Percentiles rank a stretch among this genome's conserved stretches.
Conservation (phyloP, 1,140 invertebrate genomes). For the Aleiodes sp. region DNA sequence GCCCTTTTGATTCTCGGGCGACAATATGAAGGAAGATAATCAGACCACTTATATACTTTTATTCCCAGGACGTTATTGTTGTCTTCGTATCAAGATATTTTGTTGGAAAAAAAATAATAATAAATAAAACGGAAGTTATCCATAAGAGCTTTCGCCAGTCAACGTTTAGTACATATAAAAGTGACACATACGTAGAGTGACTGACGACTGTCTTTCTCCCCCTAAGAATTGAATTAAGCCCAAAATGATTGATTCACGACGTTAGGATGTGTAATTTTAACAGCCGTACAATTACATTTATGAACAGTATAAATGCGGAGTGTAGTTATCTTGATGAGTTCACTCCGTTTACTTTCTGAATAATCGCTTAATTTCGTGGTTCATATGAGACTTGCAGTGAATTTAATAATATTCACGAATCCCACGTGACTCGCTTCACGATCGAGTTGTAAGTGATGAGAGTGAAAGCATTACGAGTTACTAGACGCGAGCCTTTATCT, state of each 20-base stretch:
- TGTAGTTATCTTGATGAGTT: neutral
- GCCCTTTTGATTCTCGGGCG: too few species aligned
- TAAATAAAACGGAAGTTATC: neutral
- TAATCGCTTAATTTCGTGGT: constrained; percentile 1
- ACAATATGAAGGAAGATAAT: too few species aligned
- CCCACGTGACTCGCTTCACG: neutral
- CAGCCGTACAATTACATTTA: neutral
- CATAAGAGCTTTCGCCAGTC: neutral
- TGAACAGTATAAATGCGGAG: neutral
- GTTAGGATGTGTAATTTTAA: neutral
- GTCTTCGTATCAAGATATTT: too few species aligned
- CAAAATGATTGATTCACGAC: constrained; percentile 6
- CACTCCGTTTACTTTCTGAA: neutral
- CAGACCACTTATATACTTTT: too few species aligned
- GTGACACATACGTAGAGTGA: neutral
- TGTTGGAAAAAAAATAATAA: too few species aligned
- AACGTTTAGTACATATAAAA: neutral
- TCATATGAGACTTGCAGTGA: neutral
- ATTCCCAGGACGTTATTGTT: too few species aligned
- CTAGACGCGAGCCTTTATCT: too few species aligned
- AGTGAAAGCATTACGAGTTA: too few species aligned
- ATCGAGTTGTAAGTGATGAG: too few species aligned
- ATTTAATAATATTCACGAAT: neutral
- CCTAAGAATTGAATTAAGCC: neutral
- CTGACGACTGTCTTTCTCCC: neutral